Evolutionary conservation across 2,888 invertebrate species (phyloP), one percentile per base, ranked within the genome.

Genomic region (Tethea ocularis): DNA sequence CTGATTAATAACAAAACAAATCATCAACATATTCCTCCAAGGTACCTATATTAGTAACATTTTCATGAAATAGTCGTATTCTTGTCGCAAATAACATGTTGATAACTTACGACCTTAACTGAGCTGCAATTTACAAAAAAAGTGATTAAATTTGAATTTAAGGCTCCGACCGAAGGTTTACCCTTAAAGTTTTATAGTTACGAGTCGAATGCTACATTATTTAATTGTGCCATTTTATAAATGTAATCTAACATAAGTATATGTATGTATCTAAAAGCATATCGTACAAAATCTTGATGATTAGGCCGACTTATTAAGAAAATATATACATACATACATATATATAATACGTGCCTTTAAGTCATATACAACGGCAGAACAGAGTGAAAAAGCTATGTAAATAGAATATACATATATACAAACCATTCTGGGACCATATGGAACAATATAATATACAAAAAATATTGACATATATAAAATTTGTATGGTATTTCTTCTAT

Each of bases 201-300:
- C 72, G 73, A 78, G 74, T 84, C 78, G 81, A 84, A 86, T 84
- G 86, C 85, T 88, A 89, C 84, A 89, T 89, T n/a, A 85, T 84
- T 79, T 84, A 77, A 78, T 77, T 89, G 90, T 90, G 90, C 91
- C 91, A 89, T 90, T 87, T 86, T 82, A 69, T 83, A 79, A 77
- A 78, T 83, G 79, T 88, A 82, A 83, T 78, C 62, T 68, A 79
- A 82, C 75, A 66, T 85, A 84, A 74, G 63, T 79, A 69, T 71
- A 76, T 74, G 74, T 72, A 36, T n/a, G n/a, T n/a, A n/a, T n/a
- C 53, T 20, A 29, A 77, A 75, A 75, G 72, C 78, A 80, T 80
- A 75, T 75, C 76, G 74, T 77, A 70, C 63, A 65, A 60, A 62
- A 71, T 68, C 68, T 63, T 67, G 61, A 61, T 56, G 59, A 66